Evolutionary conservation across 1,140 invertebrate genomes (phyloP), one percentile per base, ranked within the genome.

Genomic region (Pararge aegeria): DNA sequence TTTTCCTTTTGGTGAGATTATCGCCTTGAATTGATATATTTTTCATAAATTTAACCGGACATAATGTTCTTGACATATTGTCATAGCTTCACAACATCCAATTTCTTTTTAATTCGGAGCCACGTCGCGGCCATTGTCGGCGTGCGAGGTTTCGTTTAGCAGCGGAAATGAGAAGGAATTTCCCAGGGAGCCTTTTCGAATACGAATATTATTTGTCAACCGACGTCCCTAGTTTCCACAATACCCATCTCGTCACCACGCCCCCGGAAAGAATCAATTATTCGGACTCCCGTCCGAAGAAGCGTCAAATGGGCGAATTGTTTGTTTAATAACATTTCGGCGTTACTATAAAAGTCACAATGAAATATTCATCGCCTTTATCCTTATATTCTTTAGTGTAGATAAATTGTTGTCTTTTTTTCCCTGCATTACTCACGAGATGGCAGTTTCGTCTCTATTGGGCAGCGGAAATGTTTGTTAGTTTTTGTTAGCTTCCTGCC

Each of bases 261-360:
- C 83, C 83, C 59, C 86, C 86, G 86, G 86, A 89, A 89, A 87
- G 83, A 89, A 87, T 89, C 86, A 89, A 89, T 89, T 87, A 87
- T 87, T 80, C 74, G 70, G 78, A 71, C 63, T 78, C 69, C 75
- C 59, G 73, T 69, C 78, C 75, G 70, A 73, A 83, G 73, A 76
- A 73, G 79, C 77, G 80, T 81, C 74, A 72, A 83, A 86, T 87
- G 81, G 86, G 83, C 80, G 83, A 87, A 83, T 80, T 89, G 84
- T 89, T 89, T 89, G 86, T 89, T 85, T 89, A 89, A 89, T 86
- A 89, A 89, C 84, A 87, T 87, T 85, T 77, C 73, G 75, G 67
- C 63, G 74, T 75, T 73, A 64, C 72, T 73, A 80, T 75, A 74
- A 83, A 86, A 75, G 76, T 84, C 74, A 68, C 48, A 58, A 70